phyloP scores from a whole-genome alignment of 2,888 invertebrate genomes.

The Dryobota labecula region DNA sequence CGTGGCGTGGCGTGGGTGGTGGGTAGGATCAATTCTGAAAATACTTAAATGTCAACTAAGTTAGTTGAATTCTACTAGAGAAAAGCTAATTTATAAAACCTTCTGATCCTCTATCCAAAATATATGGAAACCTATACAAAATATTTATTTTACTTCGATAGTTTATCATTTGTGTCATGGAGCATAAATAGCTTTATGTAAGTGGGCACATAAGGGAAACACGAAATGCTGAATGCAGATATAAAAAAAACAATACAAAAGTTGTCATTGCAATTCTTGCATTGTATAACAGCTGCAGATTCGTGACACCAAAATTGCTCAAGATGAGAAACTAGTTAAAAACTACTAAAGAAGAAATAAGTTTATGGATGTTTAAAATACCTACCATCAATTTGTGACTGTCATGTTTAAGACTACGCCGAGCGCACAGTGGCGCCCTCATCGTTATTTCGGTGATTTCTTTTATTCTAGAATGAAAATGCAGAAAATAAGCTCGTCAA shows the following conservation, averaged over 20 bases:
- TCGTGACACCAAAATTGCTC: constrained; percentile 2
- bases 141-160: too few relatives aligned
- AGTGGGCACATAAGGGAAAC: too few relatives aligned
- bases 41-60: background rate
- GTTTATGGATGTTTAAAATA: background rate
- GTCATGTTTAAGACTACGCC: too few relatives aligned
- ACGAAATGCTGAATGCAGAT: background rate
- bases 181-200: too few relatives aligned
- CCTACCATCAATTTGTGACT: background rate
- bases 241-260: background rate
- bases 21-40: background rate
- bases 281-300: background rate
- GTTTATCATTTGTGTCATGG: too few relatives aligned
- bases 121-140: background rate
- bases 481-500: too few relatives aligned
- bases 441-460: too few relatives aligned
- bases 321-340: constrained; percentile 38
- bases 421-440: too few relatives aligned
- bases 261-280: constrained; percentile 4
- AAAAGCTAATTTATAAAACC: background rate
- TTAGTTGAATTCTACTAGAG: background rate
- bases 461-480: too few relatives aligned
- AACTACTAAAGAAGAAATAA: too few relatives aligned
- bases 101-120: background rate
- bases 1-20: too few relatives aligned